Evolutionary conservation across 1,140 invertebrate species (phyloP), one percentile per base, ranked within the genome.

Genomic region (Drosophila elegans): DNA sequence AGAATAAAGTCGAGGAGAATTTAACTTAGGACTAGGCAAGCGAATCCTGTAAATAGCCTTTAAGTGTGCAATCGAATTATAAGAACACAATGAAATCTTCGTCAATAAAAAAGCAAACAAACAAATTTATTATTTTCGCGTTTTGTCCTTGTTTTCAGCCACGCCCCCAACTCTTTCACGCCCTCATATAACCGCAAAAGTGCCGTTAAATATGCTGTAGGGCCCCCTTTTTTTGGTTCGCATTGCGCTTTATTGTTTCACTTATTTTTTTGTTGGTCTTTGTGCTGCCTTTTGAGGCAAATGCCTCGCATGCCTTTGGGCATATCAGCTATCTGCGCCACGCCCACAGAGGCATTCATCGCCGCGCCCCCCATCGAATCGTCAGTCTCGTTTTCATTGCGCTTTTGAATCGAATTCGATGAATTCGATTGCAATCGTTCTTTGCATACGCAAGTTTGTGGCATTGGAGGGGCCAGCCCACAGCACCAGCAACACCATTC

Each of bases 381-480:
- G 34, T 56, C 32, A 44, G 34, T 63, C 75, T 76, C 71, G 55
- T 52, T 80, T 77, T 63, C 36, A 80, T 80, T 83, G 74, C 63
- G 68, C 67, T 80, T 89, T 90, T 78, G 89, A 89, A 89, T 84
- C 80, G 84, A 84, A 89, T 89, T 89, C 84, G 78, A 84, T 89
- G 84, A 89, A 89, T 78, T 84, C 74, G 80, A 90, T 84, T 84
- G 69, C 85, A 90, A 78, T 80, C 77, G 64, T 80, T 74, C 72
- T 67, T 78, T 89, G 80, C 80, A 89, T 90, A 84, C 80, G 69
- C 84, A 89, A 90, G 77, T 84, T 84, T 89, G 84, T 78, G 84
- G 84, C 72, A 77, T 53, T 66, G 64, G 56, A 83, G 76, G 55
- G 67, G 48, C 46, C 51, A 39, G 48, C 49, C 38, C 42, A 34